Evolutionary conservation across 2,888 invertebrate species (phyloP), one percentile per base, ranked within the genome.

Genomic region (Mylabris sibirica): DNA sequence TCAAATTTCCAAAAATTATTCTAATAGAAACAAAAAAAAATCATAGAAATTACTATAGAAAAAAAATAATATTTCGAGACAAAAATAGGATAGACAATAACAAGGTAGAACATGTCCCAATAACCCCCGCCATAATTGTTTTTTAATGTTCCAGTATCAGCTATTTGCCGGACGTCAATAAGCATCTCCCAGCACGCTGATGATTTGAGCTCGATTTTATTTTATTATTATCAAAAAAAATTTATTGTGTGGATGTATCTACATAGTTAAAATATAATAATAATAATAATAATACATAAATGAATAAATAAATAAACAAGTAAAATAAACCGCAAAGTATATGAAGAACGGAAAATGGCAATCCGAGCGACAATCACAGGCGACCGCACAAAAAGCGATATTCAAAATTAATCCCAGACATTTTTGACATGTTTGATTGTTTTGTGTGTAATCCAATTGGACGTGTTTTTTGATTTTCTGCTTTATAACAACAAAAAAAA

Each of bases 131-230:
- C 53, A 77, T 82, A 82, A 82, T 79, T 79, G 76, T 81, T 79
- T 82, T 82, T 79, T 82, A 78, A 81, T 84, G 83, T 85, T 85
- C 82, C 84, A 85, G 85, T 85, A 84, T 80, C 84, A 84, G 78
- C 83, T 85, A 77, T 85, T 85, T 81, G 82, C 84, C 80, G 85
- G 85, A 80, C 84, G 85, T 76, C 85, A 84, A 81, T 85, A 84
- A 83, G 77, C 78, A 81, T 78, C 81, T 74, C 53, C 53, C 53
- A 49, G 9, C 53, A 22, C 11, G 74, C 78, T 79, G 79, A 79
- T 80, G 80, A 80, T 78, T 77, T 73, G 75, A 79, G 76, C 75
- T 75, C 76, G 74, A 76, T 75, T 73, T 75, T 77, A 74, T 77
- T 70, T 74, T 73, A 70, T 74, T 30, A 30, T 30, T 30, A 30